Evolutionary conservation across 1,140 invertebrate species (phyloP).

Genomic region (Drosophila guanche): DNA sequence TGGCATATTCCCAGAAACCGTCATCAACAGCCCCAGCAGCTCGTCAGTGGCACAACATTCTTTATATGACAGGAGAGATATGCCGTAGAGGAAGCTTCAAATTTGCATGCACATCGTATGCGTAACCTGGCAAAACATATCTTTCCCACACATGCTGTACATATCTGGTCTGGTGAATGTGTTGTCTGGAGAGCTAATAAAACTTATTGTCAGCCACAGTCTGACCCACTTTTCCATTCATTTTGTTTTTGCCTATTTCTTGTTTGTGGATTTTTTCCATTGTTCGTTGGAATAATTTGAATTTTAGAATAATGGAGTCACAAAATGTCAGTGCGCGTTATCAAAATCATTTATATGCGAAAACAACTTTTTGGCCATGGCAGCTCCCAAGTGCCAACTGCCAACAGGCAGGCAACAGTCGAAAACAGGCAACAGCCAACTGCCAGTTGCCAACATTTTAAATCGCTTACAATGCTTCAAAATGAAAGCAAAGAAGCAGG

Average conservation of each 20-base stretch:
- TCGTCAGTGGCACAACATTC: constrained; percentile 42
- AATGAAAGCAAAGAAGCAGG: constrained; percentile 22
- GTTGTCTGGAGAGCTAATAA: constrained; percentile 35
- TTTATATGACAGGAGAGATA: constrained; percentile 46
- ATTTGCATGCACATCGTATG: constrained; percentile 58
- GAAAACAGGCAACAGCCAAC: constrained; percentile 1
- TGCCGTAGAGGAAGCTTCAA: constrained; percentile 18
- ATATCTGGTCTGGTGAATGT: constrained; percentile 10
- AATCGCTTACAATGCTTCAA: constrained; percentile 51
- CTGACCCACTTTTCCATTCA: constrained; percentile 42
- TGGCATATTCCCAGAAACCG: constrained; percentile 18
- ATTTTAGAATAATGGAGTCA: constrained; percentile 64
- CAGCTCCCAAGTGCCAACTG: constrained; percentile 37
- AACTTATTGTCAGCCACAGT: constrained; percentile 50
- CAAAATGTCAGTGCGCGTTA: constrained; percentile 61
- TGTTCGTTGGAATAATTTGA: constrained; percentile 58
- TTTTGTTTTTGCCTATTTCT: background rate
- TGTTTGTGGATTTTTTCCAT: constrained; percentile 23
- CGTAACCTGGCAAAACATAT: constrained; percentile 18
- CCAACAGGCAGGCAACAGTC: constrained; percentile 1
- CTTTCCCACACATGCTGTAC: background rate
- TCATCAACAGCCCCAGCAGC: constrained; percentile 54
- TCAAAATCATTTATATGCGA: constrained; percentile 61
- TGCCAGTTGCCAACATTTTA: constrained; percentile 45
- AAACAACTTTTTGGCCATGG: constrained; percentile 43